Conservation (phyloP, 2,888 invertebrate species). For the Chrysina gloriosa region DNA sequence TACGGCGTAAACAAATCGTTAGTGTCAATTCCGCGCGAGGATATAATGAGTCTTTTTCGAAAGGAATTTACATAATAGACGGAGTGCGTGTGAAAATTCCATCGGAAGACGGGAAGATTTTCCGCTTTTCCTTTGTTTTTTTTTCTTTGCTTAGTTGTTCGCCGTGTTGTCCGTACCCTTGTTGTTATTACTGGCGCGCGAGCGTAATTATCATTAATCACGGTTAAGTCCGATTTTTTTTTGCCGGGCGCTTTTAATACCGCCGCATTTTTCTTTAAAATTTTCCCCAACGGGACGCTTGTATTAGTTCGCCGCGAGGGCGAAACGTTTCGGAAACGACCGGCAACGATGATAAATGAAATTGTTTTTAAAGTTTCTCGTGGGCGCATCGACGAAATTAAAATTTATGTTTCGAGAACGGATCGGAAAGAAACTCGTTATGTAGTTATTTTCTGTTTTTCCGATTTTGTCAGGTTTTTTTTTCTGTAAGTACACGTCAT, state of each 20-base stretch:
- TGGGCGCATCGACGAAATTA: no score
- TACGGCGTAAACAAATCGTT: neutral
- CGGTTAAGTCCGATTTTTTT: constrained; percentile 1
- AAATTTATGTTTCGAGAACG: no score
- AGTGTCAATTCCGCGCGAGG: neutral
- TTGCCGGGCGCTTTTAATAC: neutral
- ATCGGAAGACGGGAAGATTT: neutral
- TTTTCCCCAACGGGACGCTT: neutral
- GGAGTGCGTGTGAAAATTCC: neutral
- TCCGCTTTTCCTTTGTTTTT: no score
- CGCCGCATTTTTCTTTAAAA: constrained; percentile 5
- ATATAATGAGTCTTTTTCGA: neutral
- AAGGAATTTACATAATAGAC: neutral
- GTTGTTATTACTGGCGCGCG: neutral
- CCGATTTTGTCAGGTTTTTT: no score
- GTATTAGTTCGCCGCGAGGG: neutral
- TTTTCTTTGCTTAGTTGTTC: neutral
- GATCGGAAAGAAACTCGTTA: no score
- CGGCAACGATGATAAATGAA: constrained; percentile 1
- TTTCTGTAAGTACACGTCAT: no score
- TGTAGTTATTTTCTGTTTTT: no score
- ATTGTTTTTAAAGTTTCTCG: constrained; percentile 5
- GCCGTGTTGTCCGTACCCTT: neutral
- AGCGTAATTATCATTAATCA: constrained; percentile 12
- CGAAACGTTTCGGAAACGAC: neutral